Base-by-base conservation (phyloP, 2,797 vertebrate genomes). In the Premnoplex brunnescens region DNA sequence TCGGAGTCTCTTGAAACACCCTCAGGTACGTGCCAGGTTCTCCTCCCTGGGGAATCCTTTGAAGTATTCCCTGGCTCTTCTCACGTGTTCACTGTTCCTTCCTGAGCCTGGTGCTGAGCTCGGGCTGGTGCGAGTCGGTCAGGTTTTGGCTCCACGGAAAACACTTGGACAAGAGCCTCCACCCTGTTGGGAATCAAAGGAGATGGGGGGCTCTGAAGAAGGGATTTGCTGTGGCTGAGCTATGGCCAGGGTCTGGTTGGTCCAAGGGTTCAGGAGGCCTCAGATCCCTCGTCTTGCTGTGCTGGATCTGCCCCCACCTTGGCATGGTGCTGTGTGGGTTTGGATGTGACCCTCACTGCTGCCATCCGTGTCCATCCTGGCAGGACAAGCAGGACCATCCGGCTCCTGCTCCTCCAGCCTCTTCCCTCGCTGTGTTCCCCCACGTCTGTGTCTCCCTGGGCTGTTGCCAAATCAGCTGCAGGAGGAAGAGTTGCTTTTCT, bases 401-500 rank as follows among this genome's bases (percentile, higher is more conserved):
- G 0, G 2, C 14, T 52, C 39, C 64, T 24, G 37, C 91, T 12
- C 56, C 43, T 88, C 89, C 67, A 75, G 13, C 72, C 86, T 44
- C 8, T 14, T 66, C 55, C 52, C 27, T 51, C 21, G 0, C 78
- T 6, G 4, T 2, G 0, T 78, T 75, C 49, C 48, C 36, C 56
- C 56, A 24, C 3, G 3, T 86, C 58, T 18, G 26, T 2, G 0
- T 89, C 75, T 56, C 64, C 75, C 51, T 91, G 94, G 67, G 90
- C 34, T 34, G 39, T 12, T 77, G 90, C 94, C 85, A 85, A 11
- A 92, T 69, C 86, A 46, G 5, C 88, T 78, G 28, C 84, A 44
- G 90, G 78, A 79, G 89, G 67, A 95, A 84, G 67, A 96, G 66
- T 69, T 60, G 60, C 88, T 92, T 78, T 85, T 88, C 63, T 92